These are phyloP conservation scores for Formica exsecta DNA, from an alignment of 1,140 invertebrate species.

Conservation along the genomic window DNA sequence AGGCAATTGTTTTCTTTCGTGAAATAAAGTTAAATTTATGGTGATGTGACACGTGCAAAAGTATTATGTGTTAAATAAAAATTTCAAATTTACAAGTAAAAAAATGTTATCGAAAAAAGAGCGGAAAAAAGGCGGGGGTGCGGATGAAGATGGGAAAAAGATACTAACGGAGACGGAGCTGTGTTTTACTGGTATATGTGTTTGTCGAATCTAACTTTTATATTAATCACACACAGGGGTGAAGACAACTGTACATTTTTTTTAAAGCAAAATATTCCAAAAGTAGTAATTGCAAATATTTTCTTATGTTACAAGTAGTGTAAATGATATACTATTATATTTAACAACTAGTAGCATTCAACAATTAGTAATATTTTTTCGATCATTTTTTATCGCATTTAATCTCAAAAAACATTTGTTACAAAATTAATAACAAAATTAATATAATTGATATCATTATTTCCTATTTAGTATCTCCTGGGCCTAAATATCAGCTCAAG, in stretches of 20 bases:
- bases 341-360: not conserved
- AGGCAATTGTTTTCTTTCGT: constrained; percentile 31
- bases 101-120: constrained; percentile 59
- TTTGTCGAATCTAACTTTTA: not conserved
- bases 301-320: not conserved
- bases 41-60: constrained; percentile 5
- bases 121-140: not conserved
- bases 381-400: not conserved
- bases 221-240: not conserved
- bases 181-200: constrained; percentile 63
- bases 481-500: constrained; percentile 81
- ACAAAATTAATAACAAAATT: not conserved
- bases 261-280: not conserved
- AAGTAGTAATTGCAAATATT: not conserved
- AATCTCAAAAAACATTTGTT: not conserved
- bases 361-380: not conserved
- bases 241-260: constrained; percentile 27
- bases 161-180: constrained; percentile 15
- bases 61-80: constrained; percentile 2
- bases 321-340: not conserved
- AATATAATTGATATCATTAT: not conserved
- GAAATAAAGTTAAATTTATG: constrained; percentile 23
- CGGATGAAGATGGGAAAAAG: constrained; percentile 9
- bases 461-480: constrained; percentile 77
- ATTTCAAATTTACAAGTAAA: constrained; percentile 41